phyloP scores from a whole-genome alignment of 1,140 invertebrate species.

The Berghia stephanieae region DNA sequence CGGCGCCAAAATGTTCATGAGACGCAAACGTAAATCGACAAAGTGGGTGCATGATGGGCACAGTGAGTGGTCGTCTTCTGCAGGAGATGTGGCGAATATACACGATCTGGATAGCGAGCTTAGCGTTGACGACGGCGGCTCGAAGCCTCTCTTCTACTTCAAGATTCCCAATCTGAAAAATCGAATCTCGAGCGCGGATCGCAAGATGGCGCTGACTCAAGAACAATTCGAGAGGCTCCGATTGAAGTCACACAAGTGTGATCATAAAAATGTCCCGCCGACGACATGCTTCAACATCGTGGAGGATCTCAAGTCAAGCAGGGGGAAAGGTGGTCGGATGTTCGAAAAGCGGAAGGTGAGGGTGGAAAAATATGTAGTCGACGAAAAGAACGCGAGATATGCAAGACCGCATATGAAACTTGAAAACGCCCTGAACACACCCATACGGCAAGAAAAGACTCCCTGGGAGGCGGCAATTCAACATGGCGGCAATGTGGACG shows the following conservation, averaged over 20 bases:
- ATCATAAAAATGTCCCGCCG: conserved; percentile 47
- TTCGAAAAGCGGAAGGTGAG: conserved; percentile 87
- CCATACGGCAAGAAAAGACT: conserved; percentile 74
- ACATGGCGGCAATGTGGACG: conserved; percentile 72
- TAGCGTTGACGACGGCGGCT: conserved; percentile 41
- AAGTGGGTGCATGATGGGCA: conserved; percentile 94
- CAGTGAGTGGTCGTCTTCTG: conserved; percentile 69
- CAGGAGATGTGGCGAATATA: conserved; percentile 45
- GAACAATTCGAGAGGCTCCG: conserved; percentile 52
- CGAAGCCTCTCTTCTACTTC: conserved; percentile 48
- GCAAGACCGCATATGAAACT: conserved; percentile 42
- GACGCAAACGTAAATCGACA: conserved; percentile 88
- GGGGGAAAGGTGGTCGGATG: conserved; percentile 77
- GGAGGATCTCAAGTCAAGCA: conserved; percentile 49
- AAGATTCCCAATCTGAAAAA: conserved; percentile 49
- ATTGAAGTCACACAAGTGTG: conserved; percentile 43
- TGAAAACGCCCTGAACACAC: conserved; percentile 58
- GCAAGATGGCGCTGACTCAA: conserved; percentile 51
- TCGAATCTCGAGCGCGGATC: conserved; percentile 38
- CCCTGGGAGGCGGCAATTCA: conserved; percentile 81
- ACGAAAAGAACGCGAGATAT: conserved; percentile 71
- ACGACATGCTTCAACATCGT: conserved; percentile 50
- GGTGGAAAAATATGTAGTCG: conserved; percentile 87
- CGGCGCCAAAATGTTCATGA: conserved; percentile 95
- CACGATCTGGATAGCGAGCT: conserved; percentile 51